Evolutionary conservation across 2,888 invertebrate species (phyloP).

Genomic region (Drosophila kanekoi): DNA sequence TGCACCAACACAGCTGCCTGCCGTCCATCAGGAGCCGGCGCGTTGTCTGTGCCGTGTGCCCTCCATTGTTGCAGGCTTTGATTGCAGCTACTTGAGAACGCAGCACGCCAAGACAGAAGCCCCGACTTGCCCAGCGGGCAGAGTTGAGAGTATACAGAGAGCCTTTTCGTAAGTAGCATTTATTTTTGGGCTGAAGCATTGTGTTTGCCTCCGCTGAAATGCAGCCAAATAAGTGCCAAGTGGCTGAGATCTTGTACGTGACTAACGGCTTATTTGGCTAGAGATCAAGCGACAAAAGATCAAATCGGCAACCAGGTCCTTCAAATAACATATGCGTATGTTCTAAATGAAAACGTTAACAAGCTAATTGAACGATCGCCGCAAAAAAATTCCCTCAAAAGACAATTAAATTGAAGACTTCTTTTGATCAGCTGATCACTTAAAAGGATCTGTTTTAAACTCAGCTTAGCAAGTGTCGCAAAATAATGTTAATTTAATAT

Average conservation of each 20-base stretch:
- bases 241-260: slow-evolving; percentile 55
- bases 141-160: slow-evolving; percentile 23
- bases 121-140: slow-evolving; percentile 19
- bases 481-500: too few relatives aligned
- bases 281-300: slow-evolving; percentile 38
- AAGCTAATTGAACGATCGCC: background rate
- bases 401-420: background rate
- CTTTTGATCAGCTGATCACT: background rate
- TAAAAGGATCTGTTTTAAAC: background rate
- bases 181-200: slow-evolving; percentile 66
- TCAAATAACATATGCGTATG: slow-evolving; percentile 8
- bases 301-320: slow-evolving; percentile 14
- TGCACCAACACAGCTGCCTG: slow-evolving; percentile 71
- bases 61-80: slow-evolving; percentile 60
- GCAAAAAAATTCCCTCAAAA: background rate
- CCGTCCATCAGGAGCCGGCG: slow-evolving; percentile 8
- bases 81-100: slow-evolving; percentile 72
- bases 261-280: slow-evolving; percentile 59
- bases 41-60: slow-evolving; percentile 23
- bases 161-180: slow-evolving; percentile 68
- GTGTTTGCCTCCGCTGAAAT: slow-evolving; percentile 25
- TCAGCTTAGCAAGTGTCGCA: too few relatives aligned
- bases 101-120: slow-evolving; percentile 39
- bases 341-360: slow-evolving; percentile 3
- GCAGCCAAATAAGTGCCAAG: slow-evolving; percentile 44